phyloP scores from a whole-genome alignment of 2,888 invertebrate species.

The Machimus rusticus region DNA sequence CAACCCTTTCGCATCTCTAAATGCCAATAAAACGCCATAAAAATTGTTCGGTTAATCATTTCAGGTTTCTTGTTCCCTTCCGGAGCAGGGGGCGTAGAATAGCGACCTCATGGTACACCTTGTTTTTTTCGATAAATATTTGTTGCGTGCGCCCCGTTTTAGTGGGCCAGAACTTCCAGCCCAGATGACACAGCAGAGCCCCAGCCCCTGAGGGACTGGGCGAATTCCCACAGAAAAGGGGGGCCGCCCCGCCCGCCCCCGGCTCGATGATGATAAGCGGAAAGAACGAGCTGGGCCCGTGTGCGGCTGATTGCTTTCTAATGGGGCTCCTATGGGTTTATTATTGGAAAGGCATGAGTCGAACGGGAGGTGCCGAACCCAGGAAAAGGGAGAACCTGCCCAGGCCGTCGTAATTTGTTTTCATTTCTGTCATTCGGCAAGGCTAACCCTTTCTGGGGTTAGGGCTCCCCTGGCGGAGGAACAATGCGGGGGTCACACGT shows the following conservation, averaged over 20 bases:
- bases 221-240: slow-evolving; percentile 18
- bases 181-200: slow-evolving; percentile 26
- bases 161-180: not conserved
- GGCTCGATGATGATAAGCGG: slow-evolving; percentile 25
- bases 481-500: not conserved
- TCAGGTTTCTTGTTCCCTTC: not conserved
- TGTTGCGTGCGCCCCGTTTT: not conserved
- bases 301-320: slow-evolving; percentile 27
- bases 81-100: not conserved
- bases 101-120: not conserved
- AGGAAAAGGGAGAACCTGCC: not conserved
- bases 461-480: not conserved
- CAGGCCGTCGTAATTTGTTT: not conserved
- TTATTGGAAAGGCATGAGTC: slow-evolving; percentile 25
- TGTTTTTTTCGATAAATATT: not conserved
- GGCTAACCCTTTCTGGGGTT: slow-evolving; percentile 21
- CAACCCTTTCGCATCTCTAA: slow-evolving; percentile 23
- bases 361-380: slow-evolving; percentile 23
- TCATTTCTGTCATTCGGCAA: slow-evolving; percentile 24
- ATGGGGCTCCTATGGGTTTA: slow-evolving; percentile 29
- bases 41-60: slow-evolving; percentile 10
- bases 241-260: not conserved
- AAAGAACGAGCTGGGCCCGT: not conserved
- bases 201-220: slow-evolving; percentile 6
- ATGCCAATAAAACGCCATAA: slow-evolving; percentile 25